These are phyloP conservation scores for Reinhardtius hippoglossoides DNA, from an alignment of 2,113 vertebrate species.

Conservation along the genomic window DNA sequence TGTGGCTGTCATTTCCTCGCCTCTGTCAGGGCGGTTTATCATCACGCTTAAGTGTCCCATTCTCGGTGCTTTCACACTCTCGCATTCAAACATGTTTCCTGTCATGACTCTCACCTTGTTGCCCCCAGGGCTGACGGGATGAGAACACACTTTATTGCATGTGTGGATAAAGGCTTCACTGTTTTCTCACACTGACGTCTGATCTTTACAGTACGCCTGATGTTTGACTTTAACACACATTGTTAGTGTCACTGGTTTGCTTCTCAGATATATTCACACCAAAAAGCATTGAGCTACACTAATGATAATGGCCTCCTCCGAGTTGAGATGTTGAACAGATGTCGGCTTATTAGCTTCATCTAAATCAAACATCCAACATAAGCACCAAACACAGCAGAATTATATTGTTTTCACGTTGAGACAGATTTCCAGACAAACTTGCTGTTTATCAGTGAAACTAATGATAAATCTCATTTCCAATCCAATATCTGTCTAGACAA, in stretches of 20 bases:
- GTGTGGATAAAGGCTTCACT: conserved; percentile 8
- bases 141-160: conserved; percentile 11
- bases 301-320: neutral
- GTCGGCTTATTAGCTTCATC: neutral
- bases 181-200: neutral
- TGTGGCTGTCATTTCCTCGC: conserved; percentile 28
- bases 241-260: neutral
- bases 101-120: conserved; percentile 31
- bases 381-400: neutral
- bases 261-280: neutral
- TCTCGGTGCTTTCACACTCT: conserved; percentile 26
- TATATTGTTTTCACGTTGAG: too few relatives aligned
- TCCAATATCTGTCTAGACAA: too few relatives aligned
- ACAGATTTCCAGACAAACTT: too few relatives aligned
- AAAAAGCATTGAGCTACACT: neutral
- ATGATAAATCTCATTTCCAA: too few relatives aligned
- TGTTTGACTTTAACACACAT: neutral
- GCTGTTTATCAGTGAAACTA: too few relatives aligned
- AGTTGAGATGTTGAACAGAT: neutral
- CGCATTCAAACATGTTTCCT: conserved; percentile 27
- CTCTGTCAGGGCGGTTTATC: conserved; percentile 46
- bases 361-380: neutral
- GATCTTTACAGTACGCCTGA: neutral
- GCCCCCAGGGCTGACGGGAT: conserved; percentile 11
- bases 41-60: conserved; percentile 12